phyloP scores from a whole-genome alignment of 2,797 vertebrate genomes.

The Simalia tracyae region DNA sequence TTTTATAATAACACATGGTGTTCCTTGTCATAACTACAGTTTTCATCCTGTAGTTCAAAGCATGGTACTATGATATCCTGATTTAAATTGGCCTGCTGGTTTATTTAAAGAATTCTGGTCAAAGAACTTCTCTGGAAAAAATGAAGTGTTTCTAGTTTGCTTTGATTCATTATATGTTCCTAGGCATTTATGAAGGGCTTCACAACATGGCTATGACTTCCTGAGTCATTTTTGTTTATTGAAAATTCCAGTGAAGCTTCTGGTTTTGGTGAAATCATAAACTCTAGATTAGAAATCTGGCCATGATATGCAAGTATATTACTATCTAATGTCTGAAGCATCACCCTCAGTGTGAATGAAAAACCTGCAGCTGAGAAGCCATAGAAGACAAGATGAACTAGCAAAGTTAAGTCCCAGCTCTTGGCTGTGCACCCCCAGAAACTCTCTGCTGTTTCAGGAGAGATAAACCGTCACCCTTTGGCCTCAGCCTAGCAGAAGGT shows the following conservation, averaged over 20 bases:
- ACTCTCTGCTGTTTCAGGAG: neutral
- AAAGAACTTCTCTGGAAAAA: neutral
- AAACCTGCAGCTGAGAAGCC: conserved; percentile 94
- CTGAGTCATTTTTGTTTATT: conserved; percentile 74
- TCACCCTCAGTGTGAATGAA: conserved; percentile 92
- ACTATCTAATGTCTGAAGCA: conserved; percentile 92
- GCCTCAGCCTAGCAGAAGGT: neutral
- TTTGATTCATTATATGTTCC: conserved; percentile 29
- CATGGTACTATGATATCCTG: neutral
- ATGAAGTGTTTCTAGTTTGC: neutral
- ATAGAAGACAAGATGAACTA: conserved; percentile 96
- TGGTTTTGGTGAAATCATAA: conserved; percentile 86
- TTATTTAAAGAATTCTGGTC: neutral
- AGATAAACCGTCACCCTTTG: neutral
- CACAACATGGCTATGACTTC: conserved; percentile 72
- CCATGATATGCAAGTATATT: conserved; percentile 87
- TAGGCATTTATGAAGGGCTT: conserved; percentile 80
- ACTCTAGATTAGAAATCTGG: conserved; percentile 88
- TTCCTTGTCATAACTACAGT: neutral
- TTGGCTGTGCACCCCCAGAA: neutral
- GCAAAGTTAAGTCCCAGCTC: conserved; percentile 81
- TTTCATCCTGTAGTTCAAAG: neutral
- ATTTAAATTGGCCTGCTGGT: neutral
- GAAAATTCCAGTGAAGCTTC: conserved; percentile 78
- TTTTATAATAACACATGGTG: neutral